Percentiles rank a stretch among this genome's conserved stretches.
Evolutionary conservation across 2,797 vertebrate genomes (phyloP).

Genomic region (Lepus oiostolus): DNA sequence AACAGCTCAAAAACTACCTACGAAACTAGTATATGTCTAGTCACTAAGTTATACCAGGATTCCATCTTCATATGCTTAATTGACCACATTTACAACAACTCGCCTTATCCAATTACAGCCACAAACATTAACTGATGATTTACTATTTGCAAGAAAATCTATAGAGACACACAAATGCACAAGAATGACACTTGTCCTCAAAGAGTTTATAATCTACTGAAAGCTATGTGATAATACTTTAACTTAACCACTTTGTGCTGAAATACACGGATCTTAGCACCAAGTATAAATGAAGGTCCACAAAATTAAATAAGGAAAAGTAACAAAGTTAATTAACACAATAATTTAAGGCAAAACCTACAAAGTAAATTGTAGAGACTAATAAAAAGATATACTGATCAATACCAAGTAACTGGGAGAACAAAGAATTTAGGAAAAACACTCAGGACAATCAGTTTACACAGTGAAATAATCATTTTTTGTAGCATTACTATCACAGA

Average conservation of each 20-base stretch:
- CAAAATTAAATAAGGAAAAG: not conserved
- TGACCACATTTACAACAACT: not conserved
- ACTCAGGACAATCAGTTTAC: not conserved
- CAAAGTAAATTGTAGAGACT: slow-evolving; percentile 20
- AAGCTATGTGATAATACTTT: not conserved
- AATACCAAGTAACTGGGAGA: slow-evolving; percentile 30
- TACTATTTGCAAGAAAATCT: slow-evolving; percentile 22
- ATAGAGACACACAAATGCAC: not conserved
- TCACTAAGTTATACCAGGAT: not conserved
- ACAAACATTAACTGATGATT: not conserved
- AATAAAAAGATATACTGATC: not conserved
- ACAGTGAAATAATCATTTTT: not conserved
- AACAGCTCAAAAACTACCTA: slow-evolving; percentile 27
- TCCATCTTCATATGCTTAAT: not conserved
- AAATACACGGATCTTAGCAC: not conserved
- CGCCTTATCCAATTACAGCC: not conserved
- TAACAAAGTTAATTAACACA: not conserved
- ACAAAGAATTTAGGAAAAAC: slow-evolving; percentile 29
- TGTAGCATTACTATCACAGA: not conserved
- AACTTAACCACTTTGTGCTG: too few relatives aligned
- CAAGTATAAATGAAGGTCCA: slow-evolving; percentile 5
- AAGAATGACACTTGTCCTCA: not conserved
- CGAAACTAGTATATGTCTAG: not conserved
- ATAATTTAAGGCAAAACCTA: slow-evolving; percentile 34
- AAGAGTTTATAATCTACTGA: not conserved